A percentile compares a stretch with the other conserved stretches of the same genome.
These are phyloP conservation scores for Ammodytes marinus DNA, from an alignment of 2,113 vertebrate species.

Conservation along the genomic window DNA sequence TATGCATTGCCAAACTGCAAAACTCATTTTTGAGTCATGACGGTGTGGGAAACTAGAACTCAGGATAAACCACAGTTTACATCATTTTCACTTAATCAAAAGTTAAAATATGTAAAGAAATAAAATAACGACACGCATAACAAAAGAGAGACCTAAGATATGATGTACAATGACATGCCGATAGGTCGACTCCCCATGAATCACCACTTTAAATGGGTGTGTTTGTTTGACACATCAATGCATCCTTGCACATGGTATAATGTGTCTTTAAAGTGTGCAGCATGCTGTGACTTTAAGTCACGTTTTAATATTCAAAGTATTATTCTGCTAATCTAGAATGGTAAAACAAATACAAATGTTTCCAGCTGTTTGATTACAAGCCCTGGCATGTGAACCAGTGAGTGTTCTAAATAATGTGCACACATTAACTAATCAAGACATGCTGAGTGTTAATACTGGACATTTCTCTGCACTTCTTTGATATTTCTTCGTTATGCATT, in stretches of 20 bases:
- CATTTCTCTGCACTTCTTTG: constrained; percentile 46
- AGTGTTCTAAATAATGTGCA: constrained; percentile 5
- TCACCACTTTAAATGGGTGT: background rate
- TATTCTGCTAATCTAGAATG: constrained; percentile 3
- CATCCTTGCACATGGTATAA: background rate
- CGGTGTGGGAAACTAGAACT: background rate
- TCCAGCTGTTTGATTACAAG: constrained; percentile 33
- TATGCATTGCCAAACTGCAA: too few species aligned
- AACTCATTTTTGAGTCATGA: background rate
- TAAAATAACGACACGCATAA: background rate
- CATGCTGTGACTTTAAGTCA: background rate
- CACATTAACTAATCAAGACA: constrained; percentile 33
- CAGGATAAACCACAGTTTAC: background rate
- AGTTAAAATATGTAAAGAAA: background rate
- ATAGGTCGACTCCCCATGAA: background rate
- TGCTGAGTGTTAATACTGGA: constrained; percentile 42
- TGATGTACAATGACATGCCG: background rate
- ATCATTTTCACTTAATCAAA: too few species aligned
- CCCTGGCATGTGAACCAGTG: constrained; percentile 6
- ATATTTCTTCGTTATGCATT: constrained; percentile 61
- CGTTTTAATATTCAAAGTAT: background rate
- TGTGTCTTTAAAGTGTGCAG: background rate
- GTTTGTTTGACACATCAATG: background rate
- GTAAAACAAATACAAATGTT: constrained; percentile 14
- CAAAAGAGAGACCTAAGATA: background rate